Conservation (phyloP, 2,113 vertebrate genomes). For the Xenopus tropicalis region DNA sequence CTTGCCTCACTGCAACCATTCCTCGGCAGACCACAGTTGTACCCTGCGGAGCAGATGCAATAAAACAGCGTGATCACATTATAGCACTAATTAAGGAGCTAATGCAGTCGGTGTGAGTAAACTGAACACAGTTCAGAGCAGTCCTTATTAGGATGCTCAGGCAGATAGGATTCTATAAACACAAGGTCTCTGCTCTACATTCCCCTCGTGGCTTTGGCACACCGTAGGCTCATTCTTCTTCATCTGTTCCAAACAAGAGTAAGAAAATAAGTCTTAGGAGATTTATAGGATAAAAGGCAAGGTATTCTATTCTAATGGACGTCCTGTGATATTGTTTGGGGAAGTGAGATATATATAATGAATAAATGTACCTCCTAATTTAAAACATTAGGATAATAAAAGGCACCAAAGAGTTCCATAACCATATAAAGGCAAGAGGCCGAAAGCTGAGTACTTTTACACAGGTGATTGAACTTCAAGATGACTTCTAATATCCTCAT, state of each 20-base stretch:
- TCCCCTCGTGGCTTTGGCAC: not conserved
- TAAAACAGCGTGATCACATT: not conserved
- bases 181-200: not conserved
- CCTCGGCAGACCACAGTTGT: too few relatives aligned
- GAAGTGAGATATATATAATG: conserved; percentile 1
- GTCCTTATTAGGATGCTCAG: not conserved
- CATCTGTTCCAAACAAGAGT: not conserved
- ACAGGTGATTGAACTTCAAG: too few relatives aligned
- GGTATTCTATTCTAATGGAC: not conserved
- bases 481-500: too few relatives aligned
- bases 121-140: not conserved
- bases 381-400: too few relatives aligned
- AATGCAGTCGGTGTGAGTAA: not conserved
- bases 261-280: not conserved
- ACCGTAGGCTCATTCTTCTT: not conserved
- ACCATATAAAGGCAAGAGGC: too few relatives aligned
- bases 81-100: not conserved
- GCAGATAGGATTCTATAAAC: not conserved
- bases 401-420: too few relatives aligned
- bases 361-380: too few relatives aligned
- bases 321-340: not conserved
- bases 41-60: too few relatives aligned
- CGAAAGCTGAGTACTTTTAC: too few relatives aligned
- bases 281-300: not conserved
- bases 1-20: too few relatives aligned